Evolutionary conservation across 1,140 invertebrate genomes (phyloP).

Genomic region (Melitaea cinxia): DNA sequence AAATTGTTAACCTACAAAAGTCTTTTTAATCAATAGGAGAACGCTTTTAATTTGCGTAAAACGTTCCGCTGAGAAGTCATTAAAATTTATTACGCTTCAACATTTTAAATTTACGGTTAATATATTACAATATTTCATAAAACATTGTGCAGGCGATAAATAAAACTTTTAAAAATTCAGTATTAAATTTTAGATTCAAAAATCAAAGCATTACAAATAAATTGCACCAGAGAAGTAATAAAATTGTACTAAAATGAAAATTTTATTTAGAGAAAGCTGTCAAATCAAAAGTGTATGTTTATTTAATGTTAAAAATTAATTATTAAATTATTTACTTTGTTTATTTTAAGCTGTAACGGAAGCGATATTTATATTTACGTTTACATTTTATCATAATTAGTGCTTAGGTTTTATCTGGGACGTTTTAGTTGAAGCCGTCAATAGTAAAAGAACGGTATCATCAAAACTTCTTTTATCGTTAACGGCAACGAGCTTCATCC

Average conservation of each 20-base stretch:
- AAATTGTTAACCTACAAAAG: slow-evolving; percentile 41
- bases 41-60: slow-evolving; percentile 34
- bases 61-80: slow-evolving; percentile 24
- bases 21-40: slow-evolving; percentile 34
- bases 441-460: slow-evolving; percentile 49
- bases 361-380: slow-evolving; percentile 51
- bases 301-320: slow-evolving; percentile 38
- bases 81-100: slow-evolving; percentile 33
- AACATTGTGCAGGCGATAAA: slow-evolving; percentile 33
- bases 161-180: slow-evolving; percentile 20
- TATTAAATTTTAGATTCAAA: slow-evolving; percentile 29
- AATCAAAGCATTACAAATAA: slow-evolving; percentile 39
- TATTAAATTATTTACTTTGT: slow-evolving; percentile 26
- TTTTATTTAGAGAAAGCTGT: slow-evolving; percentile 31
- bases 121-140: slow-evolving; percentile 26
- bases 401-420: slow-evolving; percentile 75
- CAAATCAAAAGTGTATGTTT: slow-evolving; percentile 16
- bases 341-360: slow-evolving; percentile 42
- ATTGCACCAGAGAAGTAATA: slow-evolving; percentile 33
- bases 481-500: slow-evolving; percentile 57
- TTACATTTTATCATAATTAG: slow-evolving; percentile 56
- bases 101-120: slow-evolving; percentile 20
- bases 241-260: slow-evolving; percentile 32
- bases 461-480: slow-evolving; percentile 53
- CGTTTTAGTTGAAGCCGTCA: slow-evolving; percentile 52